Conservation (phyloP, 2,888 invertebrate genomes). For the Belgica antarctica region DNA sequence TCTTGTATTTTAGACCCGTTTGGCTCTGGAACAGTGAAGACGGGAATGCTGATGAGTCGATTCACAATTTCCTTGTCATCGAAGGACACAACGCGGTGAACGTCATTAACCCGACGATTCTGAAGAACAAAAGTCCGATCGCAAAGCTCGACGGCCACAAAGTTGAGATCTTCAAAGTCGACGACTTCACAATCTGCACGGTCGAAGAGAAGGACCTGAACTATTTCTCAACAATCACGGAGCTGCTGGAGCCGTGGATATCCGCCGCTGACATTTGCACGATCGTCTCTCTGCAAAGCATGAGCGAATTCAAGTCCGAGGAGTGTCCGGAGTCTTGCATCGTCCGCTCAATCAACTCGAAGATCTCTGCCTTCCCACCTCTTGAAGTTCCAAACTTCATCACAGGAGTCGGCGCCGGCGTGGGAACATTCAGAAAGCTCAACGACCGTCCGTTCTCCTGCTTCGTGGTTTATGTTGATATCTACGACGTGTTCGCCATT, state of each 20-base stretch:
- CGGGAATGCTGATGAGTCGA: constrained; percentile 4
- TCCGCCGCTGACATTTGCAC: constrained; percentile 49
- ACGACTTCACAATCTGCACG: constrained; percentile 46
- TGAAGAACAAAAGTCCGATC: constrained; percentile 47
- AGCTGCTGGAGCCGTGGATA: constrained; percentile 49
- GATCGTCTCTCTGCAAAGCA: constrained; percentile 51
- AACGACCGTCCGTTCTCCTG: background rate
- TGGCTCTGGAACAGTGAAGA: constrained; percentile 44
- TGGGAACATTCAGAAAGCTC: background rate
- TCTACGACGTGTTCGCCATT: constrained; percentile 12
- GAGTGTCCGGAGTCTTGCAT: constrained; percentile 50
- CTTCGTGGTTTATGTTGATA: constrained; percentile 26
- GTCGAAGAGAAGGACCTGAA: constrained; percentile 51
- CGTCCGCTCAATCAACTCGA: constrained; percentile 49
- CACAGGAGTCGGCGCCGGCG: constrained; percentile 52
- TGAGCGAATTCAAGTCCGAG: constrained; percentile 52
- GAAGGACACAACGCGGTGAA: constrained; percentile 50
- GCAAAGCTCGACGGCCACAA: constrained; percentile 48
- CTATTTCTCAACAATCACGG: constrained; percentile 50
- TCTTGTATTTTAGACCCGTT: constrained; percentile 40
- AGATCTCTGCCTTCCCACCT: constrained; percentile 46
- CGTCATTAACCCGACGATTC: constrained; percentile 48
- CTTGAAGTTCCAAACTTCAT: constrained; percentile 54
- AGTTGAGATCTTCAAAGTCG: constrained; percentile 45
- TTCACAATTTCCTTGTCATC: constrained; percentile 49